Percentiles rank a stretch among this genome's conserved stretches.
Conservation (phyloP, 2,888 invertebrate species). For the Malthinus seriepunctatus region DNA sequence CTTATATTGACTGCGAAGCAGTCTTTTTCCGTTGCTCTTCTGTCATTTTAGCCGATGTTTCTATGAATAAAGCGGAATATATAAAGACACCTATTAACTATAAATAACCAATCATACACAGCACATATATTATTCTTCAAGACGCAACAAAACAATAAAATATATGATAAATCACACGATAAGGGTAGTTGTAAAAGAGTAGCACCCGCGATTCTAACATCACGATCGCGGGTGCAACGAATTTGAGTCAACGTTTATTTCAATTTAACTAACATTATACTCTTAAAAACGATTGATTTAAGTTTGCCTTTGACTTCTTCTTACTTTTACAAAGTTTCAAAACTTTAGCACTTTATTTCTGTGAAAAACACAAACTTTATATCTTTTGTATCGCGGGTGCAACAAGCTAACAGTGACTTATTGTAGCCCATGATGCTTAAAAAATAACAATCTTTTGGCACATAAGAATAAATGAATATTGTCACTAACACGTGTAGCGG, state of each 20-base stretch:
- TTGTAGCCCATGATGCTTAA: slow-evolving; percentile 1
- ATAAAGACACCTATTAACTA: too few relatives aligned
- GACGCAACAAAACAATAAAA: slow-evolving; percentile 8
- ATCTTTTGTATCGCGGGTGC: slow-evolving; percentile 8
- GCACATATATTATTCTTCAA: slow-evolving; percentile 15
- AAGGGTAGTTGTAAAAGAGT: too few relatives aligned
- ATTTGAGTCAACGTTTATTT: slow-evolving; percentile 8
- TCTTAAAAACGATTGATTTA: not conserved
- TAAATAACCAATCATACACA: slow-evolving; percentile 12
- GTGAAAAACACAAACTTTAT: not conserved
- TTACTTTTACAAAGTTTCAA: slow-evolving; percentile 9
- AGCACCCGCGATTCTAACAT: not conserved
- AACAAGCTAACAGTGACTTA: slow-evolving; percentile 1
- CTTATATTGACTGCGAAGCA: not conserved
- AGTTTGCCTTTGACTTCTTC: slow-evolving; percentile 7
- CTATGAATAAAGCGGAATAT: too few relatives aligned
- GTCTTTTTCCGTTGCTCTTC: too few relatives aligned
- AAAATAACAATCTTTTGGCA: too few relatives aligned
- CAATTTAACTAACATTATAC: not conserved
- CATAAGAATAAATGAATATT: not conserved
- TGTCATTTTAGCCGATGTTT: too few relatives aligned
- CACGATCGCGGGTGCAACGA: too few relatives aligned
- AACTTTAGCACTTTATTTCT: slow-evolving; percentile 6
- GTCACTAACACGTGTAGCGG: too few relatives aligned
- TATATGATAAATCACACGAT: slow-evolving; percentile 11